Evolutionary conservation across 2,888 invertebrate genomes (phyloP).

Genomic region (Rhyacophila evoluta): DNA sequence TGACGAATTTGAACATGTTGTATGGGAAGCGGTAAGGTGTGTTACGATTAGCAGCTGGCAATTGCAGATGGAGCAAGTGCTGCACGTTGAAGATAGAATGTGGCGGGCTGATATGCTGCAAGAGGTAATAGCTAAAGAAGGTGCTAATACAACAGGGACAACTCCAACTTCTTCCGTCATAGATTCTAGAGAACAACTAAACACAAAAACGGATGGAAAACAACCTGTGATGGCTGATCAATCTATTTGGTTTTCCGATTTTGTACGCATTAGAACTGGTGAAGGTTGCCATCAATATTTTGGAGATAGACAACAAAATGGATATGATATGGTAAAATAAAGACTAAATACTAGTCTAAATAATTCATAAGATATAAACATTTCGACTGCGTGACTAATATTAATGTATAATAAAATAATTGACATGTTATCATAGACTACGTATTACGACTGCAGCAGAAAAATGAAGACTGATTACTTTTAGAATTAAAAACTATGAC

Average conservation of each 20-base stretch:
- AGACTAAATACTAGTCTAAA: background rate
- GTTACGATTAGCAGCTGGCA: background rate
- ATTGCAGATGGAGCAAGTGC: slow-evolving; percentile 7
- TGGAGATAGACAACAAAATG: slow-evolving; percentile 3
- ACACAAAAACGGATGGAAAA: background rate
- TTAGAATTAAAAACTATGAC: no score
- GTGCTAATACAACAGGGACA: background rate
- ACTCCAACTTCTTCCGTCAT: background rate
- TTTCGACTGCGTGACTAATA: no score
- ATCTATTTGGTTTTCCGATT: slow-evolving; percentile 31
- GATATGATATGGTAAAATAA: slow-evolving; percentile 29
- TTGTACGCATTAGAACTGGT: slow-evolving; percentile 28
- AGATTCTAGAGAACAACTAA: background rate
- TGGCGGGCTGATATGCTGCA: slow-evolving; percentile 26
- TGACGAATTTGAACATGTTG: slow-evolving; percentile 6
- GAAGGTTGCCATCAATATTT: slow-evolving; percentile 30
- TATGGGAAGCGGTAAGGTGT: slow-evolving; percentile 31
- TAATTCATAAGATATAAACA: no score
- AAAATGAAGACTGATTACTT: no score
- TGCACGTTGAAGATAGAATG: slow-evolving; percentile 28
- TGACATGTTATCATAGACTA: no score
- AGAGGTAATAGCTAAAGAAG: slow-evolving; percentile 15
- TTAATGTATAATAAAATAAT: no score
- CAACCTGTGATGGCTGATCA: background rate
- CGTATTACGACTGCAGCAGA: no score